Base-by-base conservation (phyloP, 1,140 invertebrate genomes). In the Octopus bimaculoides region DNA sequence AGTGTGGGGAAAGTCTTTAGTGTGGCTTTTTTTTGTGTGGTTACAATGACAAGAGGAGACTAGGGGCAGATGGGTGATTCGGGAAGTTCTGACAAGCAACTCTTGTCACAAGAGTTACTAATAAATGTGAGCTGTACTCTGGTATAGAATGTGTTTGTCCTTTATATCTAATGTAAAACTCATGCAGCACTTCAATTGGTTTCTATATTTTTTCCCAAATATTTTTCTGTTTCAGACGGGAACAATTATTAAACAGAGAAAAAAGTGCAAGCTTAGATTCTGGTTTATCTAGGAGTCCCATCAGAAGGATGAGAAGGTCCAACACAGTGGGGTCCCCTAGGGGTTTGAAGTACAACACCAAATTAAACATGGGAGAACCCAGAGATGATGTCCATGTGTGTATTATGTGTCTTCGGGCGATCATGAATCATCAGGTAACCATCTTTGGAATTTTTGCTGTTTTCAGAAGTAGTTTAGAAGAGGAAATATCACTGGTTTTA, bases 361-460 rank as follows among this genome's bases (percentile, higher is more conserved):
- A 89, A 87, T 91, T 98, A 54, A 98, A 98, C 89, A 98, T 99
- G 96, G 98, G 97, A 69, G 96, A 98, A 86, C 95, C 96, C 69
- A 96, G 97, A 83, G 98, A 99, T 90, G 98, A 99, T 89, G 98
- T 99, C 84, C 98, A 99, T 91, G 96, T 99, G 78, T 99, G 97
- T 92, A 98, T 99, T 84, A 96, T 98, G 93, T 99, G 98, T 91
- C 94, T 99, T 91, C 93, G 98, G 54, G 98, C 98, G 77, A 99
- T 99, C 85, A 99, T 99, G 98, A 99, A 99, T 91, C 99, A 99
- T 89, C 99, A 99, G 93, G 96, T 96, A 91, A 88, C 79, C 75
- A n/a, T 4, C 14, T 55, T 52, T 41, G 6, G 5, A 9, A 12
- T 76, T 9, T 55, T 80, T 53, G 52, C 7, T 53, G 26, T 77